These are phyloP conservation scores for Sitodiplosis mosellana DNA, from an alignment of 1,140 invertebrate species.

Conservation along the genomic window DNA sequence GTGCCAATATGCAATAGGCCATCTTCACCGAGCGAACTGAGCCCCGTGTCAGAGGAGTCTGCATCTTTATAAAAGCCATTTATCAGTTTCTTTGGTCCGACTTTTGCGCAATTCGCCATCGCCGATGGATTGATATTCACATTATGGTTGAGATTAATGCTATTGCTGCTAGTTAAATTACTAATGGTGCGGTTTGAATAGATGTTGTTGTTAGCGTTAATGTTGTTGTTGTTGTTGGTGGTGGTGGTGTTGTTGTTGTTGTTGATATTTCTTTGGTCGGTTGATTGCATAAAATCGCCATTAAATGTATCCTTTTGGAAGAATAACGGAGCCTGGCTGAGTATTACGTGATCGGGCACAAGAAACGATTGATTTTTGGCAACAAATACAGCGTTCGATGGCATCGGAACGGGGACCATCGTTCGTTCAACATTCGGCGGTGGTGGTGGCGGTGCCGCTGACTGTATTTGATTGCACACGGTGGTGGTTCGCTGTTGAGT, in stretches of 20 bases:
- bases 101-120: background rate
- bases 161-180: background rate
- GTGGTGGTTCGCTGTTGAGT: background rate
- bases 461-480: background rate
- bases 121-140: background rate
- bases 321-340: background rate
- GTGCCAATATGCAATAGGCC: too few relatives aligned
- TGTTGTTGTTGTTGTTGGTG: background rate
- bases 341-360: background rate
- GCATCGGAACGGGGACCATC: background rate
- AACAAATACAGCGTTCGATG: background rate
- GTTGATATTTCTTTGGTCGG: conserved; percentile 1
- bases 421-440: background rate
- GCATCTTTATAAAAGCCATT: too few relatives aligned
- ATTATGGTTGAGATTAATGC: background rate
- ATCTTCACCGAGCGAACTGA: background rate
- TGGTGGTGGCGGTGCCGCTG: background rate
- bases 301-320: background rate
- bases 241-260: background rate
- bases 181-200: background rate
- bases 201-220: background rate
- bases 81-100: conserved; percentile 1
- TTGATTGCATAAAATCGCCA: background rate
- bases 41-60: background rate
- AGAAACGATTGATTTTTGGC: background rate